These are phyloP conservation scores for Acarapis woodi DNA, from an alignment of 1,140 invertebrate species.

Conservation along the genomic window DNA sequence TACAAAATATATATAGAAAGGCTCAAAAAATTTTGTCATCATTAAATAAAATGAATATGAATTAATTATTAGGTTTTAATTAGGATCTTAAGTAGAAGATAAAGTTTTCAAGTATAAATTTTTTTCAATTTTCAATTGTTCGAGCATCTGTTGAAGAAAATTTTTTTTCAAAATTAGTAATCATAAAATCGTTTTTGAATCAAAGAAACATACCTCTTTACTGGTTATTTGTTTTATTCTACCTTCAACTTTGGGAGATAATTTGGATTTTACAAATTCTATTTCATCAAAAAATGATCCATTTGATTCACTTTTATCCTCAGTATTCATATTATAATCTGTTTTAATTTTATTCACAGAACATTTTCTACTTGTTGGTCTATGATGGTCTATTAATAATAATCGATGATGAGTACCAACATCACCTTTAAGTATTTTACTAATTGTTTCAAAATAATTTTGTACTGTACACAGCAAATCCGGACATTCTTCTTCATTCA, in stretches of 20 bases:
- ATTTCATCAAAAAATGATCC: constrained; percentile 28
- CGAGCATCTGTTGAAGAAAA: too few species aligned
- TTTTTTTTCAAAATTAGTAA: too few species aligned
- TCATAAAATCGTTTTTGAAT: too few species aligned
- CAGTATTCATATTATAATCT: not conserved
- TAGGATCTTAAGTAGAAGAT: too few species aligned
- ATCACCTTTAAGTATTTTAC: constrained; percentile 36
- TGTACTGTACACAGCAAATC: constrained; percentile 46
- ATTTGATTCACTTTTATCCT: not conserved
- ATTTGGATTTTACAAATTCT: constrained; percentile 36
- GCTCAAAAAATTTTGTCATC: too few species aligned
- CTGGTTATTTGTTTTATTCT: constrained; percentile 23
- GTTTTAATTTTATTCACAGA: not conserved
- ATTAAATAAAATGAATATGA: too few species aligned
- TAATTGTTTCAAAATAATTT: constrained; percentile 61
- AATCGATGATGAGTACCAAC: constrained; percentile 48
- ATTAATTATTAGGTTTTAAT: too few species aligned
- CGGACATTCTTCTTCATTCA: constrained; percentile 47
- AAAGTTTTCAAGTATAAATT: too few species aligned
- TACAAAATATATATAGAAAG: too few species aligned
- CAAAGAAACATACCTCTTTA: too few species aligned
- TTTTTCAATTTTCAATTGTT: too few species aligned
- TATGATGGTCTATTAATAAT: constrained; percentile 41
- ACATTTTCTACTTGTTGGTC: constrained; percentile 41
- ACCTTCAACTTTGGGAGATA: constrained; percentile 39